Percentiles rank a stretch among this genome's conserved stretches.
phyloP scores from a whole-genome alignment of 35 echinoderm and acorn worm species.

The Heliocidaris erythrogramma region DNA sequence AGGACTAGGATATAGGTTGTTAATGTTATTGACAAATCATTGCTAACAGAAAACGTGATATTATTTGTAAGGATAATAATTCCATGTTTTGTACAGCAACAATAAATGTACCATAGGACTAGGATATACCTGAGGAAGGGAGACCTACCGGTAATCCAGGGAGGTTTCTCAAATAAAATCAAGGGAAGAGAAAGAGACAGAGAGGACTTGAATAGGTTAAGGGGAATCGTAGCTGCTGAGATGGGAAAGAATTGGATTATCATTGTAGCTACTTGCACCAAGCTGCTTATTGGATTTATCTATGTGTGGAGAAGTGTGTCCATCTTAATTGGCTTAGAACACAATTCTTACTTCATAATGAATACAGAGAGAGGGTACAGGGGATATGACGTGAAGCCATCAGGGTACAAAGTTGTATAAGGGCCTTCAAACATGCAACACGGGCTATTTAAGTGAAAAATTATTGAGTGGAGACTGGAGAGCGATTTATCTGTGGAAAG shows the following conservation, averaged over 20 bases:
- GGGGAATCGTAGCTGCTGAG: neutral
- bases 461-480: no score
- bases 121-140: no score
- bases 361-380: neutral
- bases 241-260: neutral
- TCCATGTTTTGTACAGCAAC: no score
- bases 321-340: neutral
- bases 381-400: neutral
- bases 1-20: no score
- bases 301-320: neutral
- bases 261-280: neutral
- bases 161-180: no score
- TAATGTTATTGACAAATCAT: no score
- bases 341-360: neutral
- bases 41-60: no score
- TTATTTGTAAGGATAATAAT: no score
- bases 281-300: neutral
- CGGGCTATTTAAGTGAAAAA: neutral
- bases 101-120: no score
- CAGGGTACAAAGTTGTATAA: neutral
- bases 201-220: neutral
- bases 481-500: no score
- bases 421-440: neutral
- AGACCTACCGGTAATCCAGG: no score
- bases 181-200: no score